phyloP scores from a whole-genome alignment of 37 sponge, comb jelly and placozoan species.

The Halichondria panicea region DNA sequence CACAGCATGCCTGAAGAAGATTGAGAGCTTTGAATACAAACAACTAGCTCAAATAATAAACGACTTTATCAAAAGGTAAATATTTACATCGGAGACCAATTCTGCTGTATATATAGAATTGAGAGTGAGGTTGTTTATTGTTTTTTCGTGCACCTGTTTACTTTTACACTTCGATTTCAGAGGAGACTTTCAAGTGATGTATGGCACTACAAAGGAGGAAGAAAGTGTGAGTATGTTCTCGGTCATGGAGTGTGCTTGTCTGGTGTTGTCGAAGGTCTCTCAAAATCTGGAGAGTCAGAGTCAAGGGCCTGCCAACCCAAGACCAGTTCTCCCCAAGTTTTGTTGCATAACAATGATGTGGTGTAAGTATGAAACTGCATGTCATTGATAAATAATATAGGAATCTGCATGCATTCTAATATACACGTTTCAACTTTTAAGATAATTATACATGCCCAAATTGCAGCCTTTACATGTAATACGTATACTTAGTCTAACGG shows the following conservation, averaged over 20 bases:
- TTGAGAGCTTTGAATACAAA: conserved; percentile 7
- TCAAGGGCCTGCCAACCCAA: background rate
- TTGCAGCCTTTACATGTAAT: too few species aligned
- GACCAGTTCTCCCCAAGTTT: conserved; percentile 15
- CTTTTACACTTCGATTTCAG: too few species aligned
- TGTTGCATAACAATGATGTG: conserved; percentile 52
- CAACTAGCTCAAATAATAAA: background rate
- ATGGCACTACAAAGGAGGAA: conserved; percentile 6
- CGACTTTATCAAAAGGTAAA: background rate
- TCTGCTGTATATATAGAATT: too few species aligned
- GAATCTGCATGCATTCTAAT: too few species aligned
- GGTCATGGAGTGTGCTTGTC: conserved; percentile 50
- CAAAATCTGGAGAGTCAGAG: background rate
- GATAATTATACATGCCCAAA: too few species aligned
- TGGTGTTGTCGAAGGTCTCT: conserved; percentile 31
- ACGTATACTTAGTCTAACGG: too few species aligned
- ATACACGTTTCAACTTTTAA: too few species aligned
- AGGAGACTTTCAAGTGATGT: conserved; percentile 47
- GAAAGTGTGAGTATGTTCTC: conserved; percentile 39
- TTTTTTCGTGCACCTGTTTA: too few species aligned
- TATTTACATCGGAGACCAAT: too few species aligned
- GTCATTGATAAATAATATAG: too few species aligned
- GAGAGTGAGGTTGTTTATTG: too few species aligned
- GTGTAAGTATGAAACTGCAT: conserved; percentile 59
- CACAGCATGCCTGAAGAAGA: conserved; percentile 21